Base-by-base conservation (phyloP, 2,888 invertebrate genomes). In the Plagodis dolabraria region DNA sequence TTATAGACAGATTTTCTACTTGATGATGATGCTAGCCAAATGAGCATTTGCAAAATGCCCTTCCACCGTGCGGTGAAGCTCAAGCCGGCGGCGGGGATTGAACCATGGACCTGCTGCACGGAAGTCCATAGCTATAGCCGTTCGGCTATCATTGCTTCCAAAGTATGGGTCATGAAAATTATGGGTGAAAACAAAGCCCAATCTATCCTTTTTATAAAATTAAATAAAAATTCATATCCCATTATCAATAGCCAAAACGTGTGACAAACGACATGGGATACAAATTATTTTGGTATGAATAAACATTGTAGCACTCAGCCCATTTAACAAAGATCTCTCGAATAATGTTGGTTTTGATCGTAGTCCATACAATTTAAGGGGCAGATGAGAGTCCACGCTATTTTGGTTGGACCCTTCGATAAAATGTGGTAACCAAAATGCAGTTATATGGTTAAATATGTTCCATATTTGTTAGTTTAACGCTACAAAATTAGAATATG, bases 261-360 rank as follows among this genome's bases (percentile, higher is more conserved):
- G 11, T 50, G 11, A 43, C 42, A 42, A n/a, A 50, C 11, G 1
- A 52, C 49, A n/a, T n/a, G 33, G 4, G 9, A 4, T 10, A 40
- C 10, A 45, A 51, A 36, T 36, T 36, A 36, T 50, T 43, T 12
- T n/a, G 36, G n/a, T 46, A 53, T 53, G 53, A 53, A 53, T 45
- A 53, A 46, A 38, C 33, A 53, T 53, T 42, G 22, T 22, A 33
- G 34, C n/a, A 22, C 9, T 11, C 5, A 6, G 10, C 12, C 53
- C 53, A 47, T 5, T 40, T 5, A 34, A 42, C n/a, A 10, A 11
- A 33, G 50, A 50, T 12, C 56, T 40, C 7, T 45, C 33, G 33
- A 38, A 40, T 33, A 54, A 35, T 43, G 34, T 9, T n/a, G 12
- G 22, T 12, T 0, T 7, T 4, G 34, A 45, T 48, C n/a, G 4